A percentile compares a stretch with the other conserved stretches of the same genome.
phyloP scores from a whole-genome alignment of 2,888 invertebrate genomes.

The Rhagophthalmus giganteus region DNA sequence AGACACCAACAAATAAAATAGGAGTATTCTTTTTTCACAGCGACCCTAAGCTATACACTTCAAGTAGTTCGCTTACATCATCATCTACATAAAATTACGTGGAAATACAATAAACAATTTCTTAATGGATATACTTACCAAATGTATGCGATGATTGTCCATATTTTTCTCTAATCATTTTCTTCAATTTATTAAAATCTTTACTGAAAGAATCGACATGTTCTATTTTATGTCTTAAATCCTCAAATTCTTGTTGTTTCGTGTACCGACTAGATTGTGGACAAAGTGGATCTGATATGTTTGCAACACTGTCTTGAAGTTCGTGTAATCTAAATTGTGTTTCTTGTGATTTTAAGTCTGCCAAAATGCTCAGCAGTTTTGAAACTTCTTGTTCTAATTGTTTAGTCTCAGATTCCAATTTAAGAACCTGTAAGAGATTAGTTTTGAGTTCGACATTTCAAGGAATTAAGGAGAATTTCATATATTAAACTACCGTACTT shows the following conservation, averaged over 20 bases:
- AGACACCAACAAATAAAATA: no score
- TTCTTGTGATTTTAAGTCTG: constrained; percentile 29
- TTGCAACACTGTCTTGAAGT: constrained; percentile 1
- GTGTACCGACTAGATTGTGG: constrained; percentile 2
- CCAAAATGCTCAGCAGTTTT: constrained; percentile 40
- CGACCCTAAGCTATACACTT: not conserved
- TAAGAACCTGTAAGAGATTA: constrained; percentile 35
- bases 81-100: not conserved
- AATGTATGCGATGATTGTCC: not conserved
- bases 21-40: no score
- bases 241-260: constrained; percentile 9
- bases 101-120: not conserved
- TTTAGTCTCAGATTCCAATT: constrained; percentile 45
- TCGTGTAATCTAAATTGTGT: constrained; percentile 9
- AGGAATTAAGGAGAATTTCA: no score
- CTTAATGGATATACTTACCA: not conserved
- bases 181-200: constrained; percentile 23
- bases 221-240: constrained; percentile 2
- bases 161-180: constrained; percentile 15
- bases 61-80: not conserved
- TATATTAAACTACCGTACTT: no score
- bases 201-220: not conserved
- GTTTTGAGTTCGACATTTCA: not conserved
- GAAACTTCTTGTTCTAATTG: constrained; percentile 44
- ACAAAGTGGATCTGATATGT: not conserved